Conservation (phyloP, 2,888 invertebrate genomes). For the Octonoba sinensis region DNA sequence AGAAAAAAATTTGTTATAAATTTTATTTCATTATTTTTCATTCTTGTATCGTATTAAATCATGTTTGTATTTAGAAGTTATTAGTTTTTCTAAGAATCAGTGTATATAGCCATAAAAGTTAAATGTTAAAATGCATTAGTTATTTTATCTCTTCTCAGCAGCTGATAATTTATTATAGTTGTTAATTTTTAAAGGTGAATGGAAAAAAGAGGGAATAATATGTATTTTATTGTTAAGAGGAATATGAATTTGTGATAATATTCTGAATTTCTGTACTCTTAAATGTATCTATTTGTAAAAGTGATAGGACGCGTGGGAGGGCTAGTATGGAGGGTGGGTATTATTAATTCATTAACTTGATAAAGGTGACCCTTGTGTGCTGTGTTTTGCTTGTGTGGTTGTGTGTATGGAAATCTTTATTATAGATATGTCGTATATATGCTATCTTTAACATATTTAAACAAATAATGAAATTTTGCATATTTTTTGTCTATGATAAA, state of each 20-base stretch:
- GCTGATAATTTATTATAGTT: constrained; percentile 48
- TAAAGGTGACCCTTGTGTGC: constrained; percentile 50
- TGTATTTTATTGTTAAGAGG: constrained; percentile 54
- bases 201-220: constrained; percentile 44
- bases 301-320: constrained; percentile 60
- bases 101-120: constrained; percentile 52
- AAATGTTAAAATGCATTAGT: constrained; percentile 36
- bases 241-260: constrained; percentile 58
- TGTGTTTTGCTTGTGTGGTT: constrained; percentile 36
- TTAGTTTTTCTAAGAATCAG: constrained; percentile 21
- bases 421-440: constrained; percentile 26
- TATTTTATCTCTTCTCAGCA: constrained; percentile 46
- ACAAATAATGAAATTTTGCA: constrained; percentile 20
- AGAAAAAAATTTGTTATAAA: constrained; percentile 1
- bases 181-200: constrained; percentile 46
- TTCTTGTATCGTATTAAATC: neutral
- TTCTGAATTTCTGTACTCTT: constrained; percentile 56
- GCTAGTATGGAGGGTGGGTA: constrained; percentile 39
- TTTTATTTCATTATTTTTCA: constrained; percentile 13
- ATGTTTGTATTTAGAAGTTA: constrained; percentile 13
- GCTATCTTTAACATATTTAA: constrained; percentile 13
- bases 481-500: constrained; percentile 7
- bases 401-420: constrained; percentile 35
- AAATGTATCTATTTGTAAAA: constrained; percentile 59
- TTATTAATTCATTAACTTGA: constrained; percentile 24